Percentiles rank a stretch among this genome's conserved stretches.
These are phyloP conservation scores for Dryocosmus kuriphilus DNA, from an alignment of 2,888 invertebrate species.

Conservation along the genomic window DNA sequence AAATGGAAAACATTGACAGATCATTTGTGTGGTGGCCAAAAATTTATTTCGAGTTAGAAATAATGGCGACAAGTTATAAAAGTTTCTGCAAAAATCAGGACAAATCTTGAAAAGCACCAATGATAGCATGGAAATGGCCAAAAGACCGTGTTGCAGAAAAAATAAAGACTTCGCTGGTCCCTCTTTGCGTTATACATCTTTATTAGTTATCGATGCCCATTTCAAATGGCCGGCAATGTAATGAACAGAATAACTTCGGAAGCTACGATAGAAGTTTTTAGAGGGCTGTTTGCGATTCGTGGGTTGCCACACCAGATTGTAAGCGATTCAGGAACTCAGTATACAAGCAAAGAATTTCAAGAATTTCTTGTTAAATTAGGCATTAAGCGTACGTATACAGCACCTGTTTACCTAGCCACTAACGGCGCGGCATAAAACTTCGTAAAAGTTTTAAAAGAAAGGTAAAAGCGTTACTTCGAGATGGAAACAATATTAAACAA, in stretches of 20 bases:
- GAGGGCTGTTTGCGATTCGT: slow-evolving; percentile 49
- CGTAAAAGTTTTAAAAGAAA: slow-evolving; percentile 55
- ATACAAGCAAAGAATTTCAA: slow-evolving; percentile 48
- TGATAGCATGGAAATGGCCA: no score
- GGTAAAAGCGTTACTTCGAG: slow-evolving; percentile 21
- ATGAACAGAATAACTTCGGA: no score
- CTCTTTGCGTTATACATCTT: no score
- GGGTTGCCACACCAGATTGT: slow-evolving; percentile 52
- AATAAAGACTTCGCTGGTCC: no score
- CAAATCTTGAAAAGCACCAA: no score
- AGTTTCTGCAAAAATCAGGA: no score
- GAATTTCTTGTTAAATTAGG: slow-evolving; percentile 45
- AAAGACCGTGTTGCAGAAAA: neutral
- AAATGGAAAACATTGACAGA: no score
- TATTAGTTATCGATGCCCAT: no score
- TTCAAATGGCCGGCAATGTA: no score
- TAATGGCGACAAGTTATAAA: no score
- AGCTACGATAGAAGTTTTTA: slow-evolving; percentile 45
- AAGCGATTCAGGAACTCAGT: slow-evolving; percentile 56
- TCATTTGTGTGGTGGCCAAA: no score
- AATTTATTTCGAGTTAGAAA: no score
- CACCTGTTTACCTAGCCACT: slow-evolving; percentile 52
- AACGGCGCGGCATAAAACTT: slow-evolving; percentile 55
- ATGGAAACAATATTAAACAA: slow-evolving; percentile 32
- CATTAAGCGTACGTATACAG: slow-evolving; percentile 47